phyloP scores from a whole-genome alignment of 2,888 invertebrate genomes.

The Teleogryllus oceanicus region DNA sequence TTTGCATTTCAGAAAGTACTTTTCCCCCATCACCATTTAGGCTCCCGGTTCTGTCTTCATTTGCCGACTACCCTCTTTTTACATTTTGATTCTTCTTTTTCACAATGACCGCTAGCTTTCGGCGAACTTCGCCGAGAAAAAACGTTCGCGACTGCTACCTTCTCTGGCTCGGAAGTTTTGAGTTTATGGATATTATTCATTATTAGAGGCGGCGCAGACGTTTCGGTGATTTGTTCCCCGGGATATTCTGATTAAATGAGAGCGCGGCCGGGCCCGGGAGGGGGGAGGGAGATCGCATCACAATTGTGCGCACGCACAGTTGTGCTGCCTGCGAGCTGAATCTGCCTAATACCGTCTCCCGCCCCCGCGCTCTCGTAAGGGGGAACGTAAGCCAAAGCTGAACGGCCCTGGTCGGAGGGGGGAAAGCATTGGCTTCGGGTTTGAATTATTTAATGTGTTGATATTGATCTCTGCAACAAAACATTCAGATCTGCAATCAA shows the following conservation, averaged over 20 bases:
- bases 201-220: not conserved
- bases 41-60: too few species aligned
- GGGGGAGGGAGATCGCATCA: not conserved
- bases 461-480: conserved; percentile 10
- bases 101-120: too few species aligned
- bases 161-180: conserved; percentile 1
- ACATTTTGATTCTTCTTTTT: too few species aligned
- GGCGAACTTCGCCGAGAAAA: too few species aligned
- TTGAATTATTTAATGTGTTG: conserved; percentile 18
- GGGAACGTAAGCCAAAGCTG: conserved; percentile 12
- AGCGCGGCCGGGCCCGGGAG: not conserved
- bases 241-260: conserved; percentile 18
- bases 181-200: conserved; percentile 4
- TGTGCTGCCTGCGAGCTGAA: not conserved
- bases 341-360: not conserved
- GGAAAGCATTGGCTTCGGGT: conserved; percentile 9
- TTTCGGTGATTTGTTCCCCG: not conserved
- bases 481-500: conserved; percentile 18
- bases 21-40: too few species aligned
- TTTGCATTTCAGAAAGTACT: too few species aligned
- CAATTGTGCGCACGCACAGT: not conserved
- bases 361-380: not conserved
- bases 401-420: not conserved
- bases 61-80: too few species aligned
- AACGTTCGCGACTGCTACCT: not conserved